Conservation (phyloP, 2,113 vertebrate genomes). For the Lepisosteus oculatus region DNA sequence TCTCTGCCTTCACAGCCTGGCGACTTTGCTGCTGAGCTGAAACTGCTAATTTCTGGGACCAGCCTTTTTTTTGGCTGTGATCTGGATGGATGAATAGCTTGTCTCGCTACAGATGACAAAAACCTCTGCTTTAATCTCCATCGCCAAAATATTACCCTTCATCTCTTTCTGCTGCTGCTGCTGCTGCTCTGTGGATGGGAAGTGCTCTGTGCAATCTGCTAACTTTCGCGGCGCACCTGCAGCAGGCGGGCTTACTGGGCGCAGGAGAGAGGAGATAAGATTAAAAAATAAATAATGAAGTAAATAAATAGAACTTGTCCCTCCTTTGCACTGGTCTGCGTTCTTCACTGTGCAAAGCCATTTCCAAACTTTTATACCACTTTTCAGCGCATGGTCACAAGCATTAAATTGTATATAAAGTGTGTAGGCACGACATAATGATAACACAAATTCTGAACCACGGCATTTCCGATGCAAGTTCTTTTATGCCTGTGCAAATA, state of each 20-base stretch:
- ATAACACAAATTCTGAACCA: background rate
- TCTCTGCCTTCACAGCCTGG: slow-evolving; percentile 99
- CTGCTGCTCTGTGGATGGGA: slow-evolving; percentile 64
- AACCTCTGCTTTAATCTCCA: slow-evolving; percentile 84
- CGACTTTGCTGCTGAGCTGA: slow-evolving; percentile 99
- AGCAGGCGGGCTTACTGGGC: slow-evolving; percentile 26
- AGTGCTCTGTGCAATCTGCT: slow-evolving; percentile 80
- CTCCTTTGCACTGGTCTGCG: background rate
- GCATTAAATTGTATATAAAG: slow-evolving; percentile 2
- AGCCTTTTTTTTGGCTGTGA: slow-evolving; percentile 99
- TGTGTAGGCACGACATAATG: background rate
- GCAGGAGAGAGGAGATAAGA: slow-evolving; percentile 21
- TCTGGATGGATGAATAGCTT: slow-evolving; percentile 99
- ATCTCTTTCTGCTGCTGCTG: slow-evolving; percentile 92
- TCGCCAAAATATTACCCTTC: slow-evolving; percentile 92
- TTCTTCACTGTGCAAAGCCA: background rate
- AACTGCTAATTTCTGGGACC: slow-evolving; percentile 99
- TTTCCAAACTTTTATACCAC: slow-evolving; percentile 5
- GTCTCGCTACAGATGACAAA: slow-evolving; percentile 99
- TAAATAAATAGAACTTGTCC: background rate
- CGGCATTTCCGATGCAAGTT: background rate
- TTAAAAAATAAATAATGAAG: slow-evolving; percentile 9
- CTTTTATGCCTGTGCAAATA: slow-evolving; percentile 2
- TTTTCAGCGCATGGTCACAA: background rate
- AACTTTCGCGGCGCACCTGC: slow-evolving; percentile 76